These are phyloP conservation scores for Dione juno DNA, from an alignment of 2,888 invertebrate genomes.

Conservation along the genomic window DNA sequence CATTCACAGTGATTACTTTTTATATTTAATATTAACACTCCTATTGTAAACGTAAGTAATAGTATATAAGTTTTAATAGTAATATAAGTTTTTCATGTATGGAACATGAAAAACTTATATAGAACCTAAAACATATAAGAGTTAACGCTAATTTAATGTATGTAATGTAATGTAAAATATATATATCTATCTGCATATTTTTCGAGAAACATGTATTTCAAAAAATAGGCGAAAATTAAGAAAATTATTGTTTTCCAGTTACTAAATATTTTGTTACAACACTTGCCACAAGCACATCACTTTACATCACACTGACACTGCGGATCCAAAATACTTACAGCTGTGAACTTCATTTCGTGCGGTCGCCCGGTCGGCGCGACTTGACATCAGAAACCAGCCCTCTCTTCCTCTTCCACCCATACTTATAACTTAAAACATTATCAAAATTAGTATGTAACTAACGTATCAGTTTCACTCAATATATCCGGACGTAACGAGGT, in stretches of 20 bases:
- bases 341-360: constrained; percentile 67
- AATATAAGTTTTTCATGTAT: no score
- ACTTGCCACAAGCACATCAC: constrained; percentile 46
- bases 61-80: no score
- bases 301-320: constrained; percentile 46
- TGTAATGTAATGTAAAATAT: not conserved
- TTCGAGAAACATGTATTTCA: no score
- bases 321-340: constrained; percentile 63
- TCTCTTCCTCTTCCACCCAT: constrained; percentile 63
- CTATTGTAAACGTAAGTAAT: constrained; percentile 3
- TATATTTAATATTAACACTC: no score
- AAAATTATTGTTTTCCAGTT: no score
- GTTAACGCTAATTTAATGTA: not conserved
- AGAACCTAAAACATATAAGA: not conserved
- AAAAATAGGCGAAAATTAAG: no score
- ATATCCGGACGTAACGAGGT: constrained; percentile 68
- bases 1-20: constrained; percentile 48
- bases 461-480: constrained; percentile 71
- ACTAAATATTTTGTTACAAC: constrained; percentile 11
- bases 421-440: constrained; percentile 74
- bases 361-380: constrained; percentile 69
- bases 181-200: no score
- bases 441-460: constrained; percentile 73
- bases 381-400: constrained; percentile 61
- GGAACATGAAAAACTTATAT: not conserved